These are phyloP conservation scores for Camponotus pennsylvanicus DNA, from an alignment of 1,140 invertebrate genomes.

Conservation along the genomic window DNA sequence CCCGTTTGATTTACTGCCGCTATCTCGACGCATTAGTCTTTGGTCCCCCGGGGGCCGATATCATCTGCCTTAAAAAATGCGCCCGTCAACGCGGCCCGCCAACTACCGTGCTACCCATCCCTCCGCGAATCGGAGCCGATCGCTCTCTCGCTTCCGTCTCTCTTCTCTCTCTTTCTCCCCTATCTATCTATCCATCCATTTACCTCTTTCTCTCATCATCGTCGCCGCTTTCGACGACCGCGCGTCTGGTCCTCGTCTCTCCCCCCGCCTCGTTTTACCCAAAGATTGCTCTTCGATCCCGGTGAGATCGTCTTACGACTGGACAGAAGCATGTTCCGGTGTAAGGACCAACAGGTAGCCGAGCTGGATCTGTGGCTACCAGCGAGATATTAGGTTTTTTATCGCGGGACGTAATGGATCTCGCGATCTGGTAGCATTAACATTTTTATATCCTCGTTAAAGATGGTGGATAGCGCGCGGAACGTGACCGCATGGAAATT, in stretches of 20 bases:
- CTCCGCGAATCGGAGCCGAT: conserved; percentile 69
- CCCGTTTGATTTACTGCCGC: conserved; percentile 78
- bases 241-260: conserved; percentile 17
- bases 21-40: conserved; percentile 78
- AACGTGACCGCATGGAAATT: conserved; percentile 33
- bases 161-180: neutral
- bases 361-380: conserved; percentile 29
- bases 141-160: conserved; percentile 32
- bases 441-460: conserved; percentile 54
- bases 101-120: conserved; percentile 77
- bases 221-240: conserved; percentile 28
- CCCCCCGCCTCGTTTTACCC: conserved; percentile 13
- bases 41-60: conserved; percentile 76
- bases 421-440: conserved; percentile 59
- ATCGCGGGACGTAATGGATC: conserved; percentile 55
- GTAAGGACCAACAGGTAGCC: conserved; percentile 51
- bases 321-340: conserved; percentile 1
- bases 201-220: neutral
- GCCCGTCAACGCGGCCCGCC: conserved; percentile 76
- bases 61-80: conserved; percentile 78
- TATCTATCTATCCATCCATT: neutral
- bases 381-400: conserved; percentile 55
- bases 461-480: conserved; percentile 19
- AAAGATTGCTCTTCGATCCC: conserved; percentile 46
- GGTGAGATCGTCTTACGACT: conserved; percentile 51